Base-by-base conservation (phyloP, 2,113 vertebrate species). In the Scortum barcoo region DNA sequence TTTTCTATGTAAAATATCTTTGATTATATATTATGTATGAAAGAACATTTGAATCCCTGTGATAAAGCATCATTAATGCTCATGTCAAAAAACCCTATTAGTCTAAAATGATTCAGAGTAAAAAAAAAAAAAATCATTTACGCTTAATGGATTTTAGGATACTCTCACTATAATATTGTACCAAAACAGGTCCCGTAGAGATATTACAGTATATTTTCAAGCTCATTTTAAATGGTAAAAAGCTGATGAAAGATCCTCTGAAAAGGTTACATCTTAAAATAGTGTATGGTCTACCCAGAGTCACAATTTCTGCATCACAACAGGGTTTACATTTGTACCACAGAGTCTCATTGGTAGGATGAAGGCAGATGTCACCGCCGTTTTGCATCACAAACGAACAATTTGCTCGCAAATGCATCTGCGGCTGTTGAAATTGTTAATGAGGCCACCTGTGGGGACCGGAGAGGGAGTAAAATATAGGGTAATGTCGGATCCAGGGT, bases 261-360 rank as follows among this genome's bases (percentile, higher is more conserved):
- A 67, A 72, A 75, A 58, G 56, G 65, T 84, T 76, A 19, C 13
- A 50, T 79, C 83, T 72, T 75, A 79, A 89, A 92, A 88, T 86
- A 89, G 75, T 70, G 58, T 30, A n/a, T 50, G 44, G 61, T 80
- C 82, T 51, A 71, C 62, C 24, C 62, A 77, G 72, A 86, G 72
- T 66, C 75, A 36, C 74, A 84, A 50, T 69, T 69, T 88, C 86
- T 91, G 84, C 89, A 91, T 83, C 88, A 89, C 86, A 87, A 89
- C 89, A 88, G 74, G 70, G 69, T 81, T 88, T 67, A 86, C 82
- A 87, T 86, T 80, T 74, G 85, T 75, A 85, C 71, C 87, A 80
- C 68, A 51, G 75, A 75, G 67, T 76, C 82, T 88, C 75, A 87
- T 87, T 91, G 89, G 91, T 60, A 74, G 86, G 66, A 61, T 40